phyloP scores from a whole-genome alignment of 2,797 vertebrate species.

The Melanotaenia nigrans region DNA sequence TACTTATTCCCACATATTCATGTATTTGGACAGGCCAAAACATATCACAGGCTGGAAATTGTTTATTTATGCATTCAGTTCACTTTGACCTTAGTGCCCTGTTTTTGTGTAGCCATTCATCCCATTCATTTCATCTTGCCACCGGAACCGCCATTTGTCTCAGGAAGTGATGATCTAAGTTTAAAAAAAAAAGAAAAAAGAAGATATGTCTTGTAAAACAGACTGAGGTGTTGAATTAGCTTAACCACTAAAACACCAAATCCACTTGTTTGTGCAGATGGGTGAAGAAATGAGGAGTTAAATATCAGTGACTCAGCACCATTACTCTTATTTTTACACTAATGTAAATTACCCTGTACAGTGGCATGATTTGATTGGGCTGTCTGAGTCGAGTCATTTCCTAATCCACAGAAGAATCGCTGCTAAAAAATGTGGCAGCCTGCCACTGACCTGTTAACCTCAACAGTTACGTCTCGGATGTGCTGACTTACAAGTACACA shows the following conservation, averaged over 20 bases:
- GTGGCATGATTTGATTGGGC: conserved; percentile 53
- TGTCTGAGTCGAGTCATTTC: conserved; percentile 38
- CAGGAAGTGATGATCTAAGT: conserved; percentile 75
- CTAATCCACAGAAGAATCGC: conserved; percentile 62
- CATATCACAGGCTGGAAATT: conserved; percentile 68
- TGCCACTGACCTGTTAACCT: conserved; percentile 71
- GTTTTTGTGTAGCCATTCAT: conserved; percentile 70
- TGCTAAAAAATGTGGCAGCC: conserved; percentile 72
- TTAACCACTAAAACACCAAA: conserved; percentile 44
- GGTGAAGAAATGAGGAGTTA: conserved; percentile 43
- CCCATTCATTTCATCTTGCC: conserved; percentile 64
- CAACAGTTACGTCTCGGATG: conserved; percentile 53
- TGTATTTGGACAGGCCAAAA: conserved; percentile 63
- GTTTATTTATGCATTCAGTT: conserved; percentile 77
- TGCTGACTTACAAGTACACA: conserved; percentile 31
- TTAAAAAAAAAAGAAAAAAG: conserved; percentile 31
- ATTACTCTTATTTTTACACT: conserved; percentile 49
- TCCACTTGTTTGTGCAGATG: conserved; percentile 50
- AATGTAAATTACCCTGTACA: conserved; percentile 57
- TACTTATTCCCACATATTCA: conserved; percentile 57
- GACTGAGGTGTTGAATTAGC: conserved; percentile 54
- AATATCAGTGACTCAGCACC: conserved; percentile 46
- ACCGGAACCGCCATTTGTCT: conserved; percentile 77
- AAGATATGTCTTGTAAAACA: conserved; percentile 30
- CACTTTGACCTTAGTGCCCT: conserved; percentile 80